Conservation (phyloP, 2,888 invertebrate species). For the Lasioglossum oenotherae region DNA sequence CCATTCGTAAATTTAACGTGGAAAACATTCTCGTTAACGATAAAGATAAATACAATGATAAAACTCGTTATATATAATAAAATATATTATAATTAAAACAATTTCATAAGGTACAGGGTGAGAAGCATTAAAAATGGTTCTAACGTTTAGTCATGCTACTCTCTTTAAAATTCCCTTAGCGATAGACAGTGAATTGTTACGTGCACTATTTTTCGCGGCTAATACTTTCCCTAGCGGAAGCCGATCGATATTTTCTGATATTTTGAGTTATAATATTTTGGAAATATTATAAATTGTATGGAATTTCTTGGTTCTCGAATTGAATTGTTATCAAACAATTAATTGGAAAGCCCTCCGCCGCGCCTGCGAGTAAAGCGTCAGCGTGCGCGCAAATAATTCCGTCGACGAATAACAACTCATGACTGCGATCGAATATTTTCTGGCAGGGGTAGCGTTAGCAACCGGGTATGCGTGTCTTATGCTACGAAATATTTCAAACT, state of each 20-base stretch:
- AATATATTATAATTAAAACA: neutral
- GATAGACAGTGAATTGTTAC: neutral
- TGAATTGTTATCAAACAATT: neutral
- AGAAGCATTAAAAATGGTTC: neutral
- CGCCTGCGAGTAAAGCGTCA: neutral
- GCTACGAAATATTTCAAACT: conserved; percentile 6
- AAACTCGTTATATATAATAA: neutral
- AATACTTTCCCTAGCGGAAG: neutral
- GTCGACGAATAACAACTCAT: neutral
- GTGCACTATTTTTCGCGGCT: neutral
- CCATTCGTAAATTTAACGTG: neutral
- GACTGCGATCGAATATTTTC: conserved; percentile 2
- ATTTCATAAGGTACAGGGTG: neutral
- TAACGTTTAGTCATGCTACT: neutral
- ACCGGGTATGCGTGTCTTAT: neutral
- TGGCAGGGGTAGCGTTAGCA: neutral
- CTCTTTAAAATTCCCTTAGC: neutral
- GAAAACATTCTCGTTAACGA: neutral
- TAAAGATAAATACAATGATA: conserved; percentile 1
- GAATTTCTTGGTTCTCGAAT: neutral
- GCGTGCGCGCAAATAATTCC: neutral
- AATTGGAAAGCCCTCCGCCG: neutral
- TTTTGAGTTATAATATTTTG: too few relatives aligned
- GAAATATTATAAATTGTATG: neutral
- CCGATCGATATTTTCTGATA: neutral